These are phyloP conservation scores for Ornithoptera alexandrae DNA, from an alignment of 2,888 invertebrate species.

Conservation along the genomic window DNA sequence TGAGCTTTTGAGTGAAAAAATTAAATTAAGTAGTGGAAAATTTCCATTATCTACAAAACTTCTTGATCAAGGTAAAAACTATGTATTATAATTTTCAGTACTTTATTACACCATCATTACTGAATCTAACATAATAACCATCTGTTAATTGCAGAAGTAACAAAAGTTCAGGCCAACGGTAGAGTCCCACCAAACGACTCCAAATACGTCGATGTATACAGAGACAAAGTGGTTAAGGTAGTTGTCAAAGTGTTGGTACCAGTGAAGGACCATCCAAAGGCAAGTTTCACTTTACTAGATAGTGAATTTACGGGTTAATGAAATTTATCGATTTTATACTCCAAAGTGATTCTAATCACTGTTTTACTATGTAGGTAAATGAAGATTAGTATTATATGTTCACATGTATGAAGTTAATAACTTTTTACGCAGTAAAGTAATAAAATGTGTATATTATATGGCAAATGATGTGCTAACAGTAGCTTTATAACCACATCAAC, in stretches of 20 bases:
- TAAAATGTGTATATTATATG: too few relatives aligned
- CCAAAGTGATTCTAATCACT: too few relatives aligned
- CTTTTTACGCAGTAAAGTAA: too few relatives aligned
- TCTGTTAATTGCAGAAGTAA: conserved; percentile 82
- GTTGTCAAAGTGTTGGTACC: conserved; percentile 87
- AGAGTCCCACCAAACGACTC: conserved; percentile 83
- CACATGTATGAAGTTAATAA: too few relatives aligned
- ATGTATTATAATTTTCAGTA: background rate
- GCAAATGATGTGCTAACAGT: too few relatives aligned
- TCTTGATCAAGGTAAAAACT: conserved; percentile 84
- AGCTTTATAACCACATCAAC: too few relatives aligned
- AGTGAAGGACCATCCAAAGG: conserved; percentile 86
- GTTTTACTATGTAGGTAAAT: too few relatives aligned
- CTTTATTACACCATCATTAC: background rate
- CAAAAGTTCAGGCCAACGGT: conserved; percentile 85
- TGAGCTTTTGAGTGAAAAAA: conserved; percentile 86
- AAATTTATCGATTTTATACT: background rate
- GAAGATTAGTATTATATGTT: too few relatives aligned
- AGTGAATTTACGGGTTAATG: background rate
- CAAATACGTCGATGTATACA: conserved; percentile 88
- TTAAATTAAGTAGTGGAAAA: conserved; percentile 82
- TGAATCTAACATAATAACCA: background rate
- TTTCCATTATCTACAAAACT: conserved; percentile 85
- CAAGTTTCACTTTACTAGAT: conserved; percentile 42
- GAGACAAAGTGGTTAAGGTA: conserved; percentile 86